phyloP scores from a whole-genome alignment of 2,888 invertebrate genomes.

The Heliconius ethilla region DNA sequence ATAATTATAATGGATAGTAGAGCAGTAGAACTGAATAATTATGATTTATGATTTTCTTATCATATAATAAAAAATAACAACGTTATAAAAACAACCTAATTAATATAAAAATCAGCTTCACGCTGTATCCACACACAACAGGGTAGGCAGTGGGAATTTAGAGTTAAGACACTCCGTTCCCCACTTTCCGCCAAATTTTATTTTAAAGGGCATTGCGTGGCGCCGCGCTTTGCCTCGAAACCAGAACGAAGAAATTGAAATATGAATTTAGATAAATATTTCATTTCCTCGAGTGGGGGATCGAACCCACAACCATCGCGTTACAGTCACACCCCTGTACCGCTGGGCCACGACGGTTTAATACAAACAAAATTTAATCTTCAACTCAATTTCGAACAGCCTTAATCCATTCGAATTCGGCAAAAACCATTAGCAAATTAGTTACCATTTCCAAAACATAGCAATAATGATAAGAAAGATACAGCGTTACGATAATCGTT shows the following conservation, averaged over 20 bases:
- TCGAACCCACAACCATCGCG: too few species aligned
- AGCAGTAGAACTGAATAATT: neutral
- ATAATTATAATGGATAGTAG: neutral
- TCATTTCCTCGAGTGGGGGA: too few species aligned
- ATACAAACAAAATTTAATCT: constrained; percentile 2
- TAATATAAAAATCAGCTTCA: constrained; percentile 74
- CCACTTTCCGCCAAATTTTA: too few species aligned
- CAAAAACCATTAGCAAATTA: constrained; percentile 39
- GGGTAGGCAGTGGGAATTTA: too few species aligned
- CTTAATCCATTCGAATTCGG: constrained; percentile 17
- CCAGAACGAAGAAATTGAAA: too few species aligned
- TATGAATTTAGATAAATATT: too few species aligned
- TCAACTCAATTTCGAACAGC: neutral
- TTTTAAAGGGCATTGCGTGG: too few species aligned
- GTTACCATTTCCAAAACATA: constrained; percentile 37
- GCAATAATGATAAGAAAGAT: constrained; percentile 39
- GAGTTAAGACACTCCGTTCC: too few species aligned
- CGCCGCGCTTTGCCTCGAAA: too few species aligned
- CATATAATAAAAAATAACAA: neutral
- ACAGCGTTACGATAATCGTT: constrained; percentile 41
- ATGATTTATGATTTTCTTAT: neutral
- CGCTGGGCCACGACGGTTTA: too few species aligned
- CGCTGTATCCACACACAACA: constrained; percentile 94
- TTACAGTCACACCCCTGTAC: too few species aligned
- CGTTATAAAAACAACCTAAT: neutral